phyloP scores from a whole-genome alignment of 2,113 vertebrate genomes.

The Choloepus hoffmanni region DNA sequence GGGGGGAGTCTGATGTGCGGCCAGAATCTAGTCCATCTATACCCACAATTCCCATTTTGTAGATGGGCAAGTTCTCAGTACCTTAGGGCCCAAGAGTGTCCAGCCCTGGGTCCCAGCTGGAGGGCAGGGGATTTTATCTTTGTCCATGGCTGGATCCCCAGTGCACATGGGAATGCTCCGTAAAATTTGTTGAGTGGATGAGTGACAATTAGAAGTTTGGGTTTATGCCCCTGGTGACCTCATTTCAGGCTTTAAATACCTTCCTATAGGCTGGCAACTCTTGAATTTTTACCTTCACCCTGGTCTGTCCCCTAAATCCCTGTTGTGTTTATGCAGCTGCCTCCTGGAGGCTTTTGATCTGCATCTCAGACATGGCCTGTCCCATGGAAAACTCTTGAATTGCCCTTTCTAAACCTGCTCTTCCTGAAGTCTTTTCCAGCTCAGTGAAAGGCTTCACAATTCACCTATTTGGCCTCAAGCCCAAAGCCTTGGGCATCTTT shows the following conservation, averaged over 20 bases:
- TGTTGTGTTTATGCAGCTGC: not conserved
- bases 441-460: not conserved
- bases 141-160: not conserved
- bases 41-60: not conserved
- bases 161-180: not conserved
- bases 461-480: not conserved
- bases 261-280: not conserved
- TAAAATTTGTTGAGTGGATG: not conserved
- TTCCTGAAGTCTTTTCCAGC: not conserved
- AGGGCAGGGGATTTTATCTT: not conserved
- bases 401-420: not conserved
- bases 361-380: not conserved
- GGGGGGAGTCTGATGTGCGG: not conserved
- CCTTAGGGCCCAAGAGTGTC: not conserved
- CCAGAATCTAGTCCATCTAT: not conserved
- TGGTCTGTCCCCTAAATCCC: not conserved
- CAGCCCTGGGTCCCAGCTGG: not conserved
- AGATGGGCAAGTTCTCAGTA: not conserved
- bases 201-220: not conserved
- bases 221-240: not conserved
- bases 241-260: not conserved
- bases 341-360: no score
- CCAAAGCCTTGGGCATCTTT: not conserved
- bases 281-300: constrained; percentile 22
- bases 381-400: not conserved